These are phyloP conservation scores for Carcinoscorpius rotundicauda DNA, from an alignment of 1,140 invertebrate genomes.

Conservation along the genomic window DNA sequence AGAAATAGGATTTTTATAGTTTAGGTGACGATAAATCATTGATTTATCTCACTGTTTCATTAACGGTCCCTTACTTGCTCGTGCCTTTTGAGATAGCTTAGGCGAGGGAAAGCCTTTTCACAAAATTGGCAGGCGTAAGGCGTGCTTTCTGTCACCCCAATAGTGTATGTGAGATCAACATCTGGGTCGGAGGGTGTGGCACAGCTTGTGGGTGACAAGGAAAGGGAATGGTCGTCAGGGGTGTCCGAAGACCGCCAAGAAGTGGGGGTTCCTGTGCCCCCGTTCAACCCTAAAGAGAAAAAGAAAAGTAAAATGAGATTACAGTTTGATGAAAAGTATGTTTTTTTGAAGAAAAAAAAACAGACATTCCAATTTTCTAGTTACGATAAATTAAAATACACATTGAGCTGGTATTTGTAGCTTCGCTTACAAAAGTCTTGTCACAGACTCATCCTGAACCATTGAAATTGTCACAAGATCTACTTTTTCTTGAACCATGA, in stretches of 20 bases:
- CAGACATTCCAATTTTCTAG: too few species aligned
- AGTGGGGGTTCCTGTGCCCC: slow-evolving; percentile 19
- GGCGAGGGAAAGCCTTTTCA: slow-evolving; percentile 74
- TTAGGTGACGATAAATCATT: too few species aligned
- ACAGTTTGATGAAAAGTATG: too few species aligned
- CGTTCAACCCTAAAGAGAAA: slow-evolving; percentile 15
- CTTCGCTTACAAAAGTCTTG: too few species aligned
- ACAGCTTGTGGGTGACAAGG: slow-evolving; percentile 8
- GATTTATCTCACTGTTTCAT: too few species aligned
- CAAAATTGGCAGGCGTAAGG: slow-evolving; percentile 85
- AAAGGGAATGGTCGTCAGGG: slow-evolving; percentile 24
- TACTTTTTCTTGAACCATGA: too few species aligned
- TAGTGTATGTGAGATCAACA: slow-evolving; percentile 44
- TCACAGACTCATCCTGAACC: too few species aligned
- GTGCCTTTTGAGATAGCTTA: slow-evolving; percentile 79
- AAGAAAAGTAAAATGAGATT: not conserved
- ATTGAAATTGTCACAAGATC: too few species aligned
- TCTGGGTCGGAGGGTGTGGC: slow-evolving; percentile 11
- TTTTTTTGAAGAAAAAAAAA: too few species aligned
- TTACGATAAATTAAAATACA: too few species aligned
- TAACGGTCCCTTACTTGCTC: slow-evolving; percentile 58
- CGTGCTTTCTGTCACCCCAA: slow-evolving; percentile 54
- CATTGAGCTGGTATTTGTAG: too few species aligned
- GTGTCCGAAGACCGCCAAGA: slow-evolving; percentile 31
- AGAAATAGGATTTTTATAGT: too few species aligned